Base-by-base conservation (phyloP, 1,140 invertebrate genomes). In the Apis laboriosa region DNA sequence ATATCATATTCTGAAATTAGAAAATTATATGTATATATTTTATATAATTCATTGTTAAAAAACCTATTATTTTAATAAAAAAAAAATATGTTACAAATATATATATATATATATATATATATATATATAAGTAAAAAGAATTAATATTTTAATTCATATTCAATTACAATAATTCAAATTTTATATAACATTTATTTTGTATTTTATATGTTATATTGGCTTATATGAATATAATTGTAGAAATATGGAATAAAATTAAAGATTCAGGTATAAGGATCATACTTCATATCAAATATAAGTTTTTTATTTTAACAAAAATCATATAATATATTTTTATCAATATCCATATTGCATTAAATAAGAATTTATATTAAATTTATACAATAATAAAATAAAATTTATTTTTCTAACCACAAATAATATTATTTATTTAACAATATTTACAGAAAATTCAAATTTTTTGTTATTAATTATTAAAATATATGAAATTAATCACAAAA, bases 1-100 rank as follows among this genome's bases (percentile, higher is more conserved):
- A 95, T 92, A 98, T 95, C 97, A 97, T 98, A 95, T 95, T 96
- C 96, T 97, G 94, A 85, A 96, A 96, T 87, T 80, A 91, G 77
- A 83, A 83, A 80, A 78, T 78, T 66, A 66, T 66, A 63, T 64
- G 64, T 53, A 49, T 77, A 49, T 60, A 75, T 64, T 51, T 51
- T 17, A 60, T 49, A 15, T 60, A 34, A n/a, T 63, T 15, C 53
- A 51, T 19, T 75, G 53, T 21, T 43, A 43, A 43, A 67, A 55
- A 34, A 77, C 58, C 34, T 4, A n/a, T 56, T 73, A 81, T n/a
- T 17, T 76, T 51, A 8, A 73, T 24, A 13, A 9, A 58, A 56
- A 28, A 19, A 67, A 51, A 49, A 53, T 53, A 55, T 71, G 19
- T 71, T 28, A 24, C n/a, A 24, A 71, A 80, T 49, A 34, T 34